Conservation (phyloP, 1,140 invertebrate genomes). For the Panulirus ornatus region DNA sequence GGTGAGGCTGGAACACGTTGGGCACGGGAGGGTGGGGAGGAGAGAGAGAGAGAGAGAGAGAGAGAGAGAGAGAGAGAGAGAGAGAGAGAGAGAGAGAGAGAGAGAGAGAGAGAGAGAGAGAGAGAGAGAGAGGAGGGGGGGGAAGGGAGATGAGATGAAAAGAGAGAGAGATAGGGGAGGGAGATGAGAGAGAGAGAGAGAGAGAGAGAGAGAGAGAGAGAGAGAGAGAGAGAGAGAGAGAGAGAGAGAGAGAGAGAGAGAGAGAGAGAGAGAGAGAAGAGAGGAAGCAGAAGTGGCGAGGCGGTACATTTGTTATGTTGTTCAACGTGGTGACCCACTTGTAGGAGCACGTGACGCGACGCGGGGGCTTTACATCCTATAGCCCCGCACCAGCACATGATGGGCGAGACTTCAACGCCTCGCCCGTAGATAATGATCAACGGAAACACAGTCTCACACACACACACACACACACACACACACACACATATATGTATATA, state of each 20-base stretch:
- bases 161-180: neutral
- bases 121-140: neutral
- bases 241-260: too few species aligned
- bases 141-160: neutral
- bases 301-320: neutral
- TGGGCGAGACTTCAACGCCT: neutral
- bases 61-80: neutral
- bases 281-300: neutral
- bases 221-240: too few species aligned
- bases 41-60: slow-evolving; percentile 7
- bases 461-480: slow-evolving; percentile 42
- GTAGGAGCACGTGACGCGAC: neutral
- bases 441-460: neutral
- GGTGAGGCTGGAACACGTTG: too few species aligned
- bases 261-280: neutral
- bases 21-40: neutral
- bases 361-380: neutral
- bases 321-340: neutral
- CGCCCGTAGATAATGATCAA: neutral
- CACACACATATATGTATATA: neutral
- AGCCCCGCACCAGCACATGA: neutral
- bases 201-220: too few species aligned
- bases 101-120: slow-evolving; percentile 1
- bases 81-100: neutral
- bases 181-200: neutral